Conservation (phyloP, 2,888 invertebrate species). For the Chrysodeixis includens region DNA sequence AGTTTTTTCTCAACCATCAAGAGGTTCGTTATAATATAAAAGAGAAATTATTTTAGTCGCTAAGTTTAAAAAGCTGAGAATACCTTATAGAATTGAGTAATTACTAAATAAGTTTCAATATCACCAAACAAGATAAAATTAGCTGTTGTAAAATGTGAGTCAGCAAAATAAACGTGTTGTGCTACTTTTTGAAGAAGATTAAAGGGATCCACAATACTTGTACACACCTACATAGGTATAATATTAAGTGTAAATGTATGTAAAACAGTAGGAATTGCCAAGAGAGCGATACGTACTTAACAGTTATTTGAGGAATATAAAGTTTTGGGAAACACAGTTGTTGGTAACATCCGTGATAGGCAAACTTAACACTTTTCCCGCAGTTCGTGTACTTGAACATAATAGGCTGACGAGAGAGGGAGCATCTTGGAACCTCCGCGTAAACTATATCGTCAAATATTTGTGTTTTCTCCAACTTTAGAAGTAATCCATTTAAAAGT, state of each 20-base stretch:
- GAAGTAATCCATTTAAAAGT: slow-evolving; percentile 81
- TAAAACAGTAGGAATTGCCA: slow-evolving; percentile 20
- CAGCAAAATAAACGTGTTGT: too few relatives aligned
- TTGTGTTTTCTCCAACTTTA: slow-evolving; percentile 69
- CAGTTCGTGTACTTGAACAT: slow-evolving; percentile 32
- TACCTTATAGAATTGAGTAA: too few relatives aligned
- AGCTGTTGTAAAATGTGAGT: too few relatives aligned
- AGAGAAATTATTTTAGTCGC: too few relatives aligned
- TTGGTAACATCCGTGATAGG: slow-evolving; percentile 52
- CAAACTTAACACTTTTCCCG: slow-evolving; percentile 53
- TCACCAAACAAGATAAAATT: too few relatives aligned
- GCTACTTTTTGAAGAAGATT: background rate
- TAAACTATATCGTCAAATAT: slow-evolving; percentile 70
- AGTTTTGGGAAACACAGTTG: slow-evolving; percentile 44
- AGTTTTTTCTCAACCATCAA: background rate
- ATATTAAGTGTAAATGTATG: slow-evolving; percentile 11
- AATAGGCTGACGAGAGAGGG: slow-evolving; percentile 63
- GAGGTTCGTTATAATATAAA: background rate
- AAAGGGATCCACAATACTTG: background rate
- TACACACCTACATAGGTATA: slow-evolving; percentile 13
- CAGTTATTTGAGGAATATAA: slow-evolving; percentile 53
- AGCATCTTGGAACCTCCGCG: slow-evolving; percentile 58
- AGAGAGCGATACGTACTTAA: slow-evolving; percentile 28
- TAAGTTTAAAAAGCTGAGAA: too few relatives aligned
- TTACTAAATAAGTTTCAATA: background rate